Base-by-base conservation (phyloP, 2,797 vertebrate species). In the Poecilia picta region DNA sequence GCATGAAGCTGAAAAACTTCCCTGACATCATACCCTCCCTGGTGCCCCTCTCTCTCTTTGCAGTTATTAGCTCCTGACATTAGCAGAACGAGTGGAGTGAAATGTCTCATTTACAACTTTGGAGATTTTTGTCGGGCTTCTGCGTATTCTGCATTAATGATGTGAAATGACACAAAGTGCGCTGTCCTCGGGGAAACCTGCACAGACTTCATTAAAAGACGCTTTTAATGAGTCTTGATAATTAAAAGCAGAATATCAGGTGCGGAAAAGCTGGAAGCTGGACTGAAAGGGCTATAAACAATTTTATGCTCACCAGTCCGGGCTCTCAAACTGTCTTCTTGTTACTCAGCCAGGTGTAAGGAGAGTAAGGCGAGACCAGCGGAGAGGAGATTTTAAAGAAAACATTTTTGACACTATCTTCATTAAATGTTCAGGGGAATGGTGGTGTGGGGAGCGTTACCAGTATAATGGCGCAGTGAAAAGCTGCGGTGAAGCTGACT, bases 201-300 rank as follows among this genome's bases (percentile, higher is more conserved):
- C 90, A 89, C 86, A 88, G 89, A 88, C 89, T 92, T 90, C 87
- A 92, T 93, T 93, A 91, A 88, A 86, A 94, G 88, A 85, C 89
- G 89, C 80, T 90, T 95, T 95, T 94, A 95, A 95, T 96, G 94
- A 95, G 90, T 89, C 91, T 89, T 92, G 89, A 89, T 92, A 94
- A 95, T 96, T 94, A 95, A 94, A 91, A 88, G 85, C 81, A 72
- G 85, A 87, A 92, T 89, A 91, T 82, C 84, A 82, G 83, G 87
- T 73, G 82, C 81, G 86, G 76, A 87, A 88, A 87, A 73, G 86
- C 93, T 88, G 80, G 73, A 75, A 93, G 89, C 84, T 83, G 88
- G 88, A 94, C 88, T 90, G 88, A 92, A 92, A 88, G 82, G 84
- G 87, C 87, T 81, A 92, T 93, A 94, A 94, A 94, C 92, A 94